These are phyloP conservation scores for Agapornis roseicollis DNA, from an alignment of 2,113 vertebrate species.

Conservation along the genomic window DNA sequence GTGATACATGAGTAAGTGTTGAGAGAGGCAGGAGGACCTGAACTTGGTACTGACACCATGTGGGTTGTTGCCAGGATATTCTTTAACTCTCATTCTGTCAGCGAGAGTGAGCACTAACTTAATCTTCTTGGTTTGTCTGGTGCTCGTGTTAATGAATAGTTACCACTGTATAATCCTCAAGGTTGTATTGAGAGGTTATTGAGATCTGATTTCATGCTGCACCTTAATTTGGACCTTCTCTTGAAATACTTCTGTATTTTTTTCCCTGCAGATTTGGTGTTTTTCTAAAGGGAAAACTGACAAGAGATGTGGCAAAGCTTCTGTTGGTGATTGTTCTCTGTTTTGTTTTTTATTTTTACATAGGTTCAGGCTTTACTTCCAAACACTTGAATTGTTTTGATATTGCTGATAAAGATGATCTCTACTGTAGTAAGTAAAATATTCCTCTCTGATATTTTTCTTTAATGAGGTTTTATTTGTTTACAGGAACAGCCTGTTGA, in stretches of 20 bases:
- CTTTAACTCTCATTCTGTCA: background rate
- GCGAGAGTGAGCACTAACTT: background rate
- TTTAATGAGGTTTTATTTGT: background rate
- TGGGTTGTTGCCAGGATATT: slow-evolving; percentile 46
- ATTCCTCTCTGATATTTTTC: background rate
- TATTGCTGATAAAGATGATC: slow-evolving; percentile 66
- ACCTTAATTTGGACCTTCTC: background rate
- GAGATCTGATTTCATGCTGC: slow-evolving; percentile 35
- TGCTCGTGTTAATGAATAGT: slow-evolving; percentile 24
- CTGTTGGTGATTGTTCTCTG: background rate
- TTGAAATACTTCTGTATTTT: background rate
- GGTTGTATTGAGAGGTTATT: background rate
- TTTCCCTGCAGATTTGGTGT: background rate
- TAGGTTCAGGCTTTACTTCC: slow-evolving; percentile 35
- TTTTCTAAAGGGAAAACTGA: background rate
- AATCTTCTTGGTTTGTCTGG: slow-evolving; percentile 10
- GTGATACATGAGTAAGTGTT: background rate
- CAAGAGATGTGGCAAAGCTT: background rate
- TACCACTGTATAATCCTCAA: slow-evolving; percentile 39
- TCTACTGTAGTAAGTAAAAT: slow-evolving; percentile 68
- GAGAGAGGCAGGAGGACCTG: slow-evolving; percentile 28
- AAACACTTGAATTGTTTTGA: background rate
- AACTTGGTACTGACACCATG: background rate
- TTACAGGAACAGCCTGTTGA: background rate
- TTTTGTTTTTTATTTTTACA: background rate